Evolutionary conservation across 2,113 vertebrate species (phyloP), one percentile per base, ranked within the genome.

Genomic region (Stercorarius parasiticus): DNA sequence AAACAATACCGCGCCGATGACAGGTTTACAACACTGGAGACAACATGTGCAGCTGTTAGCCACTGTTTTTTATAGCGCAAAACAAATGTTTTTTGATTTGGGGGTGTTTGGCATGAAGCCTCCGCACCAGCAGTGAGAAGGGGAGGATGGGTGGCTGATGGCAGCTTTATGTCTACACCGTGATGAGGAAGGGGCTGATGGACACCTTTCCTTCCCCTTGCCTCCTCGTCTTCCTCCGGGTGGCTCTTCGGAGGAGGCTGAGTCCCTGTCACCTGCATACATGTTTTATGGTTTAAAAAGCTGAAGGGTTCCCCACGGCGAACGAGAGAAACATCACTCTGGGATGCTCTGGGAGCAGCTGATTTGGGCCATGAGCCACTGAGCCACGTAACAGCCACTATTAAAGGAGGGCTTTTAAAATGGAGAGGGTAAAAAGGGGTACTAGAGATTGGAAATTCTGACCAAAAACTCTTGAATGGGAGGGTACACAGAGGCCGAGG

Each of bases 1-100:
- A 98, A 98, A 98, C 98, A 98, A 97, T 95, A 95, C 69, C 52
- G 43, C 12, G 49, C 36, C 36, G 92, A 97, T 97, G 98, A 98
- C 98, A 98, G 98, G 96, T 98, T 98, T 98, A 98, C 96, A 97
- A 87, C 95, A 38, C 74, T 90, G 96, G 55, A 97, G 97, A 97
- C 92, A 97, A 87, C 89, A 43, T 71, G 88, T 95, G 95, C 98
- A 98, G 97, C 97, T 98, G 98, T 98, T 97, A 96, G 93, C 76
- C 94, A 78, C 94, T 91, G 87, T 49, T 94, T 97, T 97, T 97
- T 96, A 93, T 65, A 90, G 92, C 6, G 5, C 72, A 88, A 96
- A 91, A 96, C 96, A 97, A 98, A 97, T 97, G 97, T 92, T 97
- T 97, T 86, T n/a, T 15, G 7, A 16, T 8, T 59, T 22, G 50